phyloP scores from a whole-genome alignment of 1,140 invertebrate genomes.

The Zaprionus tsacasi region DNA sequence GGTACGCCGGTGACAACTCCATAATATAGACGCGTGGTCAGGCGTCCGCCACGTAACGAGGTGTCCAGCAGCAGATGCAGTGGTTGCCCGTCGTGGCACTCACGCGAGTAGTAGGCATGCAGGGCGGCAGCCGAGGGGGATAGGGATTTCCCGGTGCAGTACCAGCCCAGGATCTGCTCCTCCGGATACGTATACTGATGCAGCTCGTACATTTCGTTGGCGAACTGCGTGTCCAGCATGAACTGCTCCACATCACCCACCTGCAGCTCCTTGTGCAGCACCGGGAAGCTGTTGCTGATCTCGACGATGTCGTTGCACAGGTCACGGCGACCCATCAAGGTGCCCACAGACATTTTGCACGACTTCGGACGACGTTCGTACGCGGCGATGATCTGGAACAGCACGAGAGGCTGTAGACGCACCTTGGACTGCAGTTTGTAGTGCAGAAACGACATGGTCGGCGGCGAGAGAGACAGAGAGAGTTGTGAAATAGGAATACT shows the following conservation, averaged over 20 bases:
- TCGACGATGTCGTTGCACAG: constrained; percentile 46
- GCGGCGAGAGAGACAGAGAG: neutral
- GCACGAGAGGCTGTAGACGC: constrained; percentile 57
- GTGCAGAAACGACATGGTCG: constrained; percentile 39
- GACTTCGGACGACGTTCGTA: constrained; percentile 61
- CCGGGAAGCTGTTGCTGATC: constrained; percentile 58
- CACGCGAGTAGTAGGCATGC: constrained; percentile 50
- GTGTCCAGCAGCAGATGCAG: constrained; percentile 63
- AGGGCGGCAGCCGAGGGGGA: constrained; percentile 38
- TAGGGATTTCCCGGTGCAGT: constrained; percentile 51
- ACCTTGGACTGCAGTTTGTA: constrained; percentile 52
- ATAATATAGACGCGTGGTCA: constrained; percentile 53
- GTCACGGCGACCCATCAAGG: constrained; percentile 51
- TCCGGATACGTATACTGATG: constrained; percentile 55
- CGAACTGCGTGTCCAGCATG: constrained; percentile 57
- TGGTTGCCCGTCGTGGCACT: constrained; percentile 50
- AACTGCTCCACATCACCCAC: constrained; percentile 34
- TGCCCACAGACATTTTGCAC: constrained; percentile 51
- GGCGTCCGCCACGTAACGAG: constrained; percentile 29
- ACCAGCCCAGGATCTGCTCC: constrained; percentile 68
- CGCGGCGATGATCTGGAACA: constrained; percentile 66
- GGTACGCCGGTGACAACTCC: constrained; percentile 60
- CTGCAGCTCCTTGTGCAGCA: constrained; percentile 55
- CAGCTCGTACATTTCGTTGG: constrained; percentile 58
- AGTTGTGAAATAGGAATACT: neutral